Conservation (phyloP, 2,888 invertebrate genomes). For the Rugalucina vietnamica region DNA sequence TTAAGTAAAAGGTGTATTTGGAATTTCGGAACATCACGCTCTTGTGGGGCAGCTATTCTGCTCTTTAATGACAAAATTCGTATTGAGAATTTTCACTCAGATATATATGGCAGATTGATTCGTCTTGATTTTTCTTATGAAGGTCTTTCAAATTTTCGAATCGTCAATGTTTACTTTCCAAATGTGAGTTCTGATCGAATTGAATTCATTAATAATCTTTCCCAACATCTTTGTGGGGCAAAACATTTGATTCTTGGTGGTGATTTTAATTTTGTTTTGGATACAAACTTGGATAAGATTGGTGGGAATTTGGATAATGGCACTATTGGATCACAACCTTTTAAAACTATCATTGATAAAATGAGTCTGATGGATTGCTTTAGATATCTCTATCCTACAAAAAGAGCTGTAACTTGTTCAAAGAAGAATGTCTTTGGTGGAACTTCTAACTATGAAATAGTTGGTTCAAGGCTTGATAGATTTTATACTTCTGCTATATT, state of each 20-base stretch:
- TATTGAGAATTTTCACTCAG: slow-evolving; percentile 19
- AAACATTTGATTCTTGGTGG: slow-evolving; percentile 20
- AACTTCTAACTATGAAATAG: too few species aligned
- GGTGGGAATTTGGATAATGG: slow-evolving; percentile 35
- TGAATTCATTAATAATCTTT: slow-evolving; percentile 27
- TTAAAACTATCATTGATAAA: slow-evolving; percentile 23
- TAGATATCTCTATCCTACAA: too few species aligned
- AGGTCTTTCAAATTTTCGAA: neutral
- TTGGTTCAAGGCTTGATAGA: too few species aligned
- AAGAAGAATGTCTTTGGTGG: too few species aligned
- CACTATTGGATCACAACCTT: too few species aligned
- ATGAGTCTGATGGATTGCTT: slow-evolving; percentile 28
- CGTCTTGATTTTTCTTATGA: neutral
- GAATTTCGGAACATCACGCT: slow-evolving; percentile 9
- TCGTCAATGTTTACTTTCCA: slow-evolving; percentile 31
- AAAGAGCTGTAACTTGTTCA: slow-evolving; percentile 22
- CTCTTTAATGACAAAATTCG: slow-evolving; percentile 1
- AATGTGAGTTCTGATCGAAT: slow-evolving; percentile 19
- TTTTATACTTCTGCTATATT: too few species aligned
- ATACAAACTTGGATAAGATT: too few species aligned
- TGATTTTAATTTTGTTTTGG: too few species aligned
- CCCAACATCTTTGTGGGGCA: slow-evolving; percentile 20
- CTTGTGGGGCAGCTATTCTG: slow-evolving; percentile 9
- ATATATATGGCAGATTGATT: slow-evolving; percentile 22
- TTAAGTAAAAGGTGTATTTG: slow-evolving; percentile 25